These are phyloP conservation scores for Metopolophium dirhodum DNA, from an alignment of 1,140 invertebrate genomes.

Conservation along the genomic window DNA sequence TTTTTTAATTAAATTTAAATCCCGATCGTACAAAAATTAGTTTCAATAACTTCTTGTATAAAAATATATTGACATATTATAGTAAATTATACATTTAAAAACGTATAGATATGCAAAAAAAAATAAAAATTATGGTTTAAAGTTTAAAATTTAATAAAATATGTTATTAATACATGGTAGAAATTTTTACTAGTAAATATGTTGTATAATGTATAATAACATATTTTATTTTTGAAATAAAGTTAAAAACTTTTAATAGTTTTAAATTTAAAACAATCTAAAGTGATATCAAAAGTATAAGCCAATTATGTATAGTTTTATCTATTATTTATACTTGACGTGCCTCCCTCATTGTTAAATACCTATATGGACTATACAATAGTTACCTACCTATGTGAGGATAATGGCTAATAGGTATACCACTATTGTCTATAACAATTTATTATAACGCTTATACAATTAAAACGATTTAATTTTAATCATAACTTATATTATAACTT, in stretches of 20 bases:
- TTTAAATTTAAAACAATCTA: background rate
- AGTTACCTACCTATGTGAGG: too few species aligned
- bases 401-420: too few species aligned
- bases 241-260: background rate
- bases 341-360: background rate
- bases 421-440: too few species aligned
- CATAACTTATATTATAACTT: too few species aligned
- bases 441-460: too few species aligned
- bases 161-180: background rate
- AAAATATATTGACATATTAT: too few species aligned
- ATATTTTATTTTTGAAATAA: background rate
- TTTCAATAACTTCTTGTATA: background rate
- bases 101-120: background rate
- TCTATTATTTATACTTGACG: background rate
- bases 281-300: background rate
- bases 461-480: too few species aligned
- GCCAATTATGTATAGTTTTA: background rate
- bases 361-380: background rate
- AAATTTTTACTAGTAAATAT: background rate
- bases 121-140: background rate
- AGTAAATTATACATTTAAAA: background rate
- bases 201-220: background rate
- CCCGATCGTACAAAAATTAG: background rate
- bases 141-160: background rate
- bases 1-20: background rate